Conservation (phyloP, 2,797 vertebrate species). For the Acanthopagrus latus region DNA sequence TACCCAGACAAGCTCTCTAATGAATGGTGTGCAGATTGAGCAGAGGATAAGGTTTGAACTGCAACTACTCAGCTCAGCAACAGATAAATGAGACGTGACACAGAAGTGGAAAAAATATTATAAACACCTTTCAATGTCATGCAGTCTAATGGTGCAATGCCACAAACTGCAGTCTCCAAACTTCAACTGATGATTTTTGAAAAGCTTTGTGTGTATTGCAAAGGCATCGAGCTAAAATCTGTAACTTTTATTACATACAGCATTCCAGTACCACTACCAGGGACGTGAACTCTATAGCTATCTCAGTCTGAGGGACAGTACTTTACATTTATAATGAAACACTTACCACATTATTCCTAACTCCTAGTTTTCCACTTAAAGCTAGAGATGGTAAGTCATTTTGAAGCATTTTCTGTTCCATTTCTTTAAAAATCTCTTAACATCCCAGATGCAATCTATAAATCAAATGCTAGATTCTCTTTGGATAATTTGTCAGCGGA, state of each 20-base stretch:
- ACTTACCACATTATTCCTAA: not conserved
- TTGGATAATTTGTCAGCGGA: too few species aligned
- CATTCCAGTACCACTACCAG: not conserved
- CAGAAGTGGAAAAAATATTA: slow-evolving; percentile 13
- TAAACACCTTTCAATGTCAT: not conserved
- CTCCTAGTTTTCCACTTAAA: not conserved
- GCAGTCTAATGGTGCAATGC: not conserved
- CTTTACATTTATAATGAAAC: not conserved
- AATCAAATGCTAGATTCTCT: too few species aligned
- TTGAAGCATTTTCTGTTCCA: too few species aligned
- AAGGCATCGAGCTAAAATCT: not conserved
- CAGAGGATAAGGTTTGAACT: slow-evolving; percentile 23
- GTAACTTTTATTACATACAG: not conserved
- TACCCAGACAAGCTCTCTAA: slow-evolving; percentile 27
- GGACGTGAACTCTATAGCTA: not conserved
- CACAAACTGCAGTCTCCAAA: not conserved
- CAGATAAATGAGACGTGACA: not conserved
- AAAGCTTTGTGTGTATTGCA: not conserved
- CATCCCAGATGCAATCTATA: too few species aligned
- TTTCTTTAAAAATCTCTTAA: too few species aligned
- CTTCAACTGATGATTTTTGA: not conserved
- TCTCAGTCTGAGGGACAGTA: not conserved
- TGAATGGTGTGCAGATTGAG: slow-evolving; percentile 41
- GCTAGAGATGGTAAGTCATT: too few species aligned
- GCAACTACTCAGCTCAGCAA: slow-evolving; percentile 6